A percentile compares a stretch with the other conserved stretches of the same genome.
phyloP scores from a whole-genome alignment of 2,113 vertebrate genomes.

The Dasypus novemcinctus region DNA sequence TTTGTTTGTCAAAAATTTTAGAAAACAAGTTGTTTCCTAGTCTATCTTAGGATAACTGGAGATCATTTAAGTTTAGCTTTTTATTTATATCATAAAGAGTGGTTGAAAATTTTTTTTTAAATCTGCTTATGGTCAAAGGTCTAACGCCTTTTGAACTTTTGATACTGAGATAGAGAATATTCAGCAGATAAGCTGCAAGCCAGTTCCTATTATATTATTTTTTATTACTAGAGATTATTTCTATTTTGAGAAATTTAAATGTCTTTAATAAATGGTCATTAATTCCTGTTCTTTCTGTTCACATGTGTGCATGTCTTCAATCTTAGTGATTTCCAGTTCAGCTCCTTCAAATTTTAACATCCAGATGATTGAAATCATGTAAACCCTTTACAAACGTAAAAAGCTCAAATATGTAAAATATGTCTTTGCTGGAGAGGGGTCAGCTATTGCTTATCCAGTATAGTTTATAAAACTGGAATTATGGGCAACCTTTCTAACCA shows the following conservation, averaged over 20 bases:
- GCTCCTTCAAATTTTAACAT: slow-evolving; percentile 4
- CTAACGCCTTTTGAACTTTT: slow-evolving; percentile 27
- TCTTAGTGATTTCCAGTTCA: slow-evolving; percentile 30
- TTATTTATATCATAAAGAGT: background rate
- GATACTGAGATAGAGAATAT: slow-evolving; percentile 17
- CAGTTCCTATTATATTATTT: slow-evolving; percentile 22
- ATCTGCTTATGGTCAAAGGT: background rate
- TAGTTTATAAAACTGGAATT: background rate
- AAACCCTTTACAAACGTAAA: background rate
- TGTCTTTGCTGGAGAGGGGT: background rate
- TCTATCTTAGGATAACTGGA: background rate
- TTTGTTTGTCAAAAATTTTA: background rate
- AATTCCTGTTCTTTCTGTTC: background rate
- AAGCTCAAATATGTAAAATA: background rate
- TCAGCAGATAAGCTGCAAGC: background rate
- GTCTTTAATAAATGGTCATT: slow-evolving; percentile 34
- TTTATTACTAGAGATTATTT: slow-evolving; percentile 46
- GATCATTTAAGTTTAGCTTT: background rate
- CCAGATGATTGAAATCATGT: background rate
- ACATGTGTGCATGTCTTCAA: background rate
- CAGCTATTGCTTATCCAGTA: background rate
- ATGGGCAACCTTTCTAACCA: background rate
- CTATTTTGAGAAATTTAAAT: slow-evolving; percentile 47
- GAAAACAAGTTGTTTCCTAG: background rate
- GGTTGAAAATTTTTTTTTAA: slow-evolving; percentile 22